Conservation (phyloP, 2,888 invertebrate genomes). For the Conomelus anceps region DNA sequence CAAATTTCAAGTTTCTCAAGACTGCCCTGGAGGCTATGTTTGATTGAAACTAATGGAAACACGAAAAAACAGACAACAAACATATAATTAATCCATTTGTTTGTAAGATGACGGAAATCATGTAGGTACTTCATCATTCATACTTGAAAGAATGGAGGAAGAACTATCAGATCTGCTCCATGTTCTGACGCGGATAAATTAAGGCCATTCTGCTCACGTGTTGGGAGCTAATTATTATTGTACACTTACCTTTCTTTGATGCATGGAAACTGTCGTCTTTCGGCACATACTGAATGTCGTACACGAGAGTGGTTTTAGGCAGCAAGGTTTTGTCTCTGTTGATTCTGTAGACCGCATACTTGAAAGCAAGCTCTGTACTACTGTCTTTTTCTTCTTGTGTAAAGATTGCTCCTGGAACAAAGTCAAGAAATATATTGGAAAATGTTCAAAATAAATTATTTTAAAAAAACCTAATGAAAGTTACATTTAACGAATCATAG, state of each 20-base stretch:
- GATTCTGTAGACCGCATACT: slow-evolving; percentile 70
- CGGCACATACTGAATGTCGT: slow-evolving; percentile 67
- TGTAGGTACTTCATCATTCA: not conserved
- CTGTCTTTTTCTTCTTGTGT: slow-evolving; percentile 63
- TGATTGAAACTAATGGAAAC: too few species aligned
- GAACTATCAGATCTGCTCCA: not conserved
- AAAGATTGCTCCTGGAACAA: slow-evolving; percentile 65
- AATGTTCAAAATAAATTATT: too few species aligned
- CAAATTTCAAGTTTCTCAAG: too few species aligned
- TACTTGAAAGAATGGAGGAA: not conserved
- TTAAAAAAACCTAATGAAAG: too few species aligned
- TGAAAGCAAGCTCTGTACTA: slow-evolving; percentile 67
- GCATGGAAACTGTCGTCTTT: slow-evolving; percentile 71
- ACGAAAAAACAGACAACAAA: too few species aligned
- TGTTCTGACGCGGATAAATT: not conserved
- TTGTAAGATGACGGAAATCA: too few species aligned
- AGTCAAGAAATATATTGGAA: slow-evolving; percentile 22
- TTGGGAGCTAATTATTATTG: not conserved
- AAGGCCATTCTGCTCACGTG: not conserved
- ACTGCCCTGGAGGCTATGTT: too few species aligned
- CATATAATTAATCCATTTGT: too few species aligned
- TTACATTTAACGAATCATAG: too few species aligned
- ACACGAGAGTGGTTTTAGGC: slow-evolving; percentile 63
- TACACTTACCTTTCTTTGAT: slow-evolving; percentile 59
- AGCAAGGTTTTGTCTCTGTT: slow-evolving; percentile 65